Conservation (phyloP, 2,113 vertebrate genomes). For the Maccullochella peelii region DNA sequence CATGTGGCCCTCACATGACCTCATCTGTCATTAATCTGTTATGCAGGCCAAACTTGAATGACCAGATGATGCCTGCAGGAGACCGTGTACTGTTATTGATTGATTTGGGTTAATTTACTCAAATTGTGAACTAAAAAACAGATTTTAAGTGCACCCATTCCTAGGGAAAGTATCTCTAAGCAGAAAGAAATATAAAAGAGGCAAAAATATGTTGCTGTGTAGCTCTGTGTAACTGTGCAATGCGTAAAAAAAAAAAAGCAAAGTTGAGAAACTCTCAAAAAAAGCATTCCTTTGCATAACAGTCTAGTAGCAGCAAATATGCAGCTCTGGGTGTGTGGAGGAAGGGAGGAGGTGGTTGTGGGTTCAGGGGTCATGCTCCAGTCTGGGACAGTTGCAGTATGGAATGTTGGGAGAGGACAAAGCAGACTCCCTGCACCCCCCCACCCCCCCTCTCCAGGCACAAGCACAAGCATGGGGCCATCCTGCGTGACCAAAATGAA, state of each 20-base stretch:
- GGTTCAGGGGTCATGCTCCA: slow-evolving; percentile 73
- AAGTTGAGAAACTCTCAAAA: slow-evolving; percentile 11
- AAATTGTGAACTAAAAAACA: background rate
- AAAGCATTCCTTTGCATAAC: slow-evolving; percentile 36
- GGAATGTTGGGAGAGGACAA: slow-evolving; percentile 82
- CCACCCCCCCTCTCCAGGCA: slow-evolving; percentile 39
- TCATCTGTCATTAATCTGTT: slow-evolving; percentile 68
- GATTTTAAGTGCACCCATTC: background rate
- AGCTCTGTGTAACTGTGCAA: slow-evolving; percentile 17
- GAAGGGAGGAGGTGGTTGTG: slow-evolving; percentile 57
- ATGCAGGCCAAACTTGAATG: slow-evolving; percentile 49
- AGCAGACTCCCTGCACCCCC: slow-evolving; percentile 60
- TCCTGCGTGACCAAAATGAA: slow-evolving; percentile 76
- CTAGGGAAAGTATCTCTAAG: background rate
- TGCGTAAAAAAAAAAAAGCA: background rate
- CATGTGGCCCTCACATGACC: slow-evolving; percentile 66
- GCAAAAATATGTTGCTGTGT: background rate
- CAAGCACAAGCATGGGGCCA: slow-evolving; percentile 75
- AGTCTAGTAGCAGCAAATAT: slow-evolving; percentile 20
- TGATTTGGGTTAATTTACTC: background rate
- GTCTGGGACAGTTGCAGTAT: slow-evolving; percentile 77
- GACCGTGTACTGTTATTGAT: background rate
- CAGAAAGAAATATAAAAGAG: background rate
- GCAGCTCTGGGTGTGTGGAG: slow-evolving; percentile 41
- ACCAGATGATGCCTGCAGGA: slow-evolving; percentile 28